These are phyloP conservation scores for Rugalucina vietnamica DNA, from an alignment of 2,888 invertebrate species.

Conservation along the genomic window DNA sequence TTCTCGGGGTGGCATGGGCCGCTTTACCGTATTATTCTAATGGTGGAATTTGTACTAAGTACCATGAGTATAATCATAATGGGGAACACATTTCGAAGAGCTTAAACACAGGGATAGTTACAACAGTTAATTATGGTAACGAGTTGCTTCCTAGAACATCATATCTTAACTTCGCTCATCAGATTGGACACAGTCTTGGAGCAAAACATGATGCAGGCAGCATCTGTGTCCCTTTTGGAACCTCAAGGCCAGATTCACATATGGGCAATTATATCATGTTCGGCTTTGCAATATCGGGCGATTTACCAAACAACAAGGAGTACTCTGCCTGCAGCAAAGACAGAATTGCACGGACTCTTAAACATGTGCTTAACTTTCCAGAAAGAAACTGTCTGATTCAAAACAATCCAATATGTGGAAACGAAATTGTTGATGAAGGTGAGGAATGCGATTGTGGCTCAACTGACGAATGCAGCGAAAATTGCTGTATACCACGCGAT, in stretches of 20 bases:
- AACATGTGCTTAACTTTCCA: not conserved
- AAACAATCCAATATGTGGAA: conserved; percentile 99
- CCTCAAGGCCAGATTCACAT: no score
- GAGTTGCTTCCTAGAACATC: conserved; percentile 92
- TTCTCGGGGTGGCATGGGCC: conserved; percentile 99
- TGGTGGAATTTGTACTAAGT: no score
- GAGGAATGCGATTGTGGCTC: conserved; percentile 99
- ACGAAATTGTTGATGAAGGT: conserved; percentile 98
- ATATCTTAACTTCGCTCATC: not conserved
- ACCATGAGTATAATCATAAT: no score
- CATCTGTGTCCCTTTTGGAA: no score
- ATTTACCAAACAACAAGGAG: not conserved
- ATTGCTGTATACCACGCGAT: conserved; percentile 93
- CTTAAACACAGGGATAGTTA: conserved; percentile 99
- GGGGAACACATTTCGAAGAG: conserved; percentile 87
- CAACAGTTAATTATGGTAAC: conserved; percentile 97
- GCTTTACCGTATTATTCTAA: no score
- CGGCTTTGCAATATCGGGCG: not conserved
- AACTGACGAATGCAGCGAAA: conserved; percentile 91
- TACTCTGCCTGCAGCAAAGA: not conserved
- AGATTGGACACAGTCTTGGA: not conserved
- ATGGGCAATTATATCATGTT: no score
- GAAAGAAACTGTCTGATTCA: conserved; percentile 64
- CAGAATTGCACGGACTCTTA: not conserved
- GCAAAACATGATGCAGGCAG: not conserved